These are phyloP conservation scores for Crenuchus spilurus DNA, from an alignment of 2,797 vertebrate species.

Conservation along the genomic window DNA sequence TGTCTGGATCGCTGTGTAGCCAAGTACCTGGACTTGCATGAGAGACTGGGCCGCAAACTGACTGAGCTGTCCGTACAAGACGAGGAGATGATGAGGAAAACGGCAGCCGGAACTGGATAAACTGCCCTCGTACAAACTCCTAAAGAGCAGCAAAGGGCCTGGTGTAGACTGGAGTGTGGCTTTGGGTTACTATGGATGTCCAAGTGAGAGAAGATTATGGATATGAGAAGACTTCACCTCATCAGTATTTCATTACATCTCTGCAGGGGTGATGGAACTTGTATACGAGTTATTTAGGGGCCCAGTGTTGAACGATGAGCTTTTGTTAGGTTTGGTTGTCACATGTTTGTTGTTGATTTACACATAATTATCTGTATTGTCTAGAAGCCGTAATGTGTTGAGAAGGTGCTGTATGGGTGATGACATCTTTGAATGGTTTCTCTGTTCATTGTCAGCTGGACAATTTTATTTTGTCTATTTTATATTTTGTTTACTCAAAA, in stretches of 20 bases:
- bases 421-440: not conserved
- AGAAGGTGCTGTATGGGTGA: conserved; percentile 6
- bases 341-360: conserved; percentile 12
- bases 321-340: conserved; percentile 3
- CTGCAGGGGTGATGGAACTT: not conserved
- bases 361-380: not conserved
- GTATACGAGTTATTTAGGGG: not conserved
- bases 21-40: conserved; percentile 96
- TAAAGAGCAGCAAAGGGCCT: not conserved
- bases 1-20: conserved; percentile 96
- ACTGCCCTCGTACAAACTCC: not conserved
- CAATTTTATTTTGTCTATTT: not conserved
- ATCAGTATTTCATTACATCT: conserved; percentile 23
- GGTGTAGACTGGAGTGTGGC: conserved; percentile 2
- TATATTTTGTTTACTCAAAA: conserved; percentile 9
- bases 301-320: not conserved
- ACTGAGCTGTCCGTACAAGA: conserved; percentile 95
- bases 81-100: conserved; percentile 90
- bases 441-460: not conserved
- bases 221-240: conserved; percentile 10
- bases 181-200: conserved; percentile 10
- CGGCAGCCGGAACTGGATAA: conserved; percentile 78
- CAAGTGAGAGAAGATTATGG: not conserved
- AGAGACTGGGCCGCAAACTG: conserved; percentile 91
- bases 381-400: conserved; percentile 17